Conservation (phyloP, 2,113 vertebrate genomes). For the Pelecanus crispus region DNA sequence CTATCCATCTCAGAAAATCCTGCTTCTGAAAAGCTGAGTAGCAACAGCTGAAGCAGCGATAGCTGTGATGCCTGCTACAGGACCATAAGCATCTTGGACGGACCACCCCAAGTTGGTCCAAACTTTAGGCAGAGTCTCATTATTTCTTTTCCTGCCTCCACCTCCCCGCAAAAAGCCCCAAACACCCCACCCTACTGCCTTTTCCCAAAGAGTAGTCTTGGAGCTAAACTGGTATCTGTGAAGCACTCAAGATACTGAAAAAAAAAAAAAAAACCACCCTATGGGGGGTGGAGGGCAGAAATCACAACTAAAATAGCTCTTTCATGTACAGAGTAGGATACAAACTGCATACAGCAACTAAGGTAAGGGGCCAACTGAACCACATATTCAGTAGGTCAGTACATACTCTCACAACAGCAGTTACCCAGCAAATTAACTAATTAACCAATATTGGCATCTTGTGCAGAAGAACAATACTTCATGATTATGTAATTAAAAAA, state of each 20-base stretch:
- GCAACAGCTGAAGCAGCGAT: background rate
- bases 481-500: background rate
- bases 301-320: background rate
- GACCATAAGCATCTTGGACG: background rate
- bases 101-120: background rate
- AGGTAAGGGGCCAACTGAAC: background rate
- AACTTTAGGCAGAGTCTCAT: background rate
- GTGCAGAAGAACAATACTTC: background rate
- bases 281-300: too few species aligned
- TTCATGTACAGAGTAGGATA: background rate
- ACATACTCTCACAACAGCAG: background rate
- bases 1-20: background rate
- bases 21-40: background rate
- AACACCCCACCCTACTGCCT: too few species aligned
- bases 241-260: background rate
- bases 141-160: background rate
- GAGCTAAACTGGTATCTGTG: background rate
- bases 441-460: background rate
- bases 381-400: background rate
- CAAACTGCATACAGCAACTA: background rate
- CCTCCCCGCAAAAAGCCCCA: rapidly evolving
- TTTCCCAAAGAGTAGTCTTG: background rate
- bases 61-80: background rate
- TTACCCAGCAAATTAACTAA: background rate
- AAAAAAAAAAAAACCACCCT: background rate